Conservation (phyloP, 2,797 vertebrate species). For the Sylvia borin region DNA sequence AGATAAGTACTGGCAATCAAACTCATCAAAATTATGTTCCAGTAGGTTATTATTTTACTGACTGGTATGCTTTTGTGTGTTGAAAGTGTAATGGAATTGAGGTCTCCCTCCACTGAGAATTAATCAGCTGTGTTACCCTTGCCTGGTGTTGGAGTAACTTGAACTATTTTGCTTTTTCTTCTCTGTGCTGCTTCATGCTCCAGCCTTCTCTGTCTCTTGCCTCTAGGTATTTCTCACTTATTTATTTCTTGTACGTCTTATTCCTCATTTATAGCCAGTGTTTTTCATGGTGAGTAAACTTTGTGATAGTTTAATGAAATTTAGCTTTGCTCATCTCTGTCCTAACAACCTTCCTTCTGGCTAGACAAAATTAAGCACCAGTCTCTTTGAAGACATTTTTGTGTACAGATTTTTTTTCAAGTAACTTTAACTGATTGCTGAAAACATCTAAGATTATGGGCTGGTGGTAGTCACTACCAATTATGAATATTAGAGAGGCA, state of each 20-base stretch:
- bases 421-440: slow-evolving; percentile 28
- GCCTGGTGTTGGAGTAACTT: background rate
- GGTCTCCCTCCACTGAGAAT: background rate
- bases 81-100: background rate
- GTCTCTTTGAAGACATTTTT: slow-evolving; percentile 52
- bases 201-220: background rate
- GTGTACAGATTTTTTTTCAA: slow-evolving; percentile 35
- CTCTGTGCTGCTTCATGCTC: background rate
- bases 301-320: slow-evolving; percentile 58
- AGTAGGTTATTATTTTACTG: slow-evolving; percentile 6
- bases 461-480: background rate
- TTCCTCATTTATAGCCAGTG: slow-evolving; percentile 17
- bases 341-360: slow-evolving; percentile 62
- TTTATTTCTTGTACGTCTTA: slow-evolving; percentile 36
- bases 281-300: slow-evolving; percentile 49
- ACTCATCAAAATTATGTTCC: background rate
- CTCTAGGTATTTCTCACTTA: slow-evolving; percentile 5
- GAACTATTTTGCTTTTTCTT: slow-evolving; percentile 7
- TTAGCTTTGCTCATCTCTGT: slow-evolving; percentile 33
- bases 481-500: slow-evolving; percentile 12
- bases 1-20: background rate
- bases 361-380: slow-evolving; percentile 48
- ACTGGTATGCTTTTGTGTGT: background rate
- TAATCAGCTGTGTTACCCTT: background rate
- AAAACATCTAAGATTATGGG: slow-evolving; percentile 39